These are phyloP conservation scores for Planococcus citri DNA, from an alignment of 1,140 invertebrate species.

Conservation along the genomic window DNA sequence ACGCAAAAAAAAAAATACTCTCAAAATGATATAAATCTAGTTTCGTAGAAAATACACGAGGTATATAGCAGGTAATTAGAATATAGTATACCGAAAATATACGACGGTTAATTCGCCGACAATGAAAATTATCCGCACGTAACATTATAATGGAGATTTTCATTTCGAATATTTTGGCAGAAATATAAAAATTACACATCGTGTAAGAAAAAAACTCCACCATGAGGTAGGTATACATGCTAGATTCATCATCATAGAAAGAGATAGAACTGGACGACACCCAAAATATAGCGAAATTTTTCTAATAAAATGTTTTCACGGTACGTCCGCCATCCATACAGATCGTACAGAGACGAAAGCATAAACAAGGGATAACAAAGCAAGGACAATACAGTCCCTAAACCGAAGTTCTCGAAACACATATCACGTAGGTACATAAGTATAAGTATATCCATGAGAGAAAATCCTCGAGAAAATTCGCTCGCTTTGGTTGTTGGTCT, in stretches of 20 bases:
- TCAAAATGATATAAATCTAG: too few relatives aligned
- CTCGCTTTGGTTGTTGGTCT: too few relatives aligned
- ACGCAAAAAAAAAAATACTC: too few relatives aligned
- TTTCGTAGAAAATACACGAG: too few relatives aligned
- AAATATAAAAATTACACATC: background rate
- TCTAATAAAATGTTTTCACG: background rate
- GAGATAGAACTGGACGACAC: background rate
- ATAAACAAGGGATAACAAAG: too few relatives aligned
- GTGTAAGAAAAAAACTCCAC: too few relatives aligned
- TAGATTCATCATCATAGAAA: background rate
- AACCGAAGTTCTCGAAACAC: too few relatives aligned
- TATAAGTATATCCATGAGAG: background rate
- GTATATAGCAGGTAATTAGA: background rate
- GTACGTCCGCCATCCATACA: too few relatives aligned
- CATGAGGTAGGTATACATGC: too few relatives aligned
- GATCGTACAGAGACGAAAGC: too few relatives aligned
- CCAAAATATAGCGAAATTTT: background rate
- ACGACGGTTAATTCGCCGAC: background rate
- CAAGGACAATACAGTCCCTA: background rate
- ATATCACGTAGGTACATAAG: background rate
- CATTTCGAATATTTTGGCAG: background rate
- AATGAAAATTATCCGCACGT: background rate
- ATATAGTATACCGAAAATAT: background rate
- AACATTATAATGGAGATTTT: slow-evolving; percentile 4
- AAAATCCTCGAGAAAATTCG: background rate